A percentile compares a stretch with the other conserved stretches of the same genome.
Conservation (phyloP, 2,113 vertebrate genomes). For the Crypturellus undulatus region DNA sequence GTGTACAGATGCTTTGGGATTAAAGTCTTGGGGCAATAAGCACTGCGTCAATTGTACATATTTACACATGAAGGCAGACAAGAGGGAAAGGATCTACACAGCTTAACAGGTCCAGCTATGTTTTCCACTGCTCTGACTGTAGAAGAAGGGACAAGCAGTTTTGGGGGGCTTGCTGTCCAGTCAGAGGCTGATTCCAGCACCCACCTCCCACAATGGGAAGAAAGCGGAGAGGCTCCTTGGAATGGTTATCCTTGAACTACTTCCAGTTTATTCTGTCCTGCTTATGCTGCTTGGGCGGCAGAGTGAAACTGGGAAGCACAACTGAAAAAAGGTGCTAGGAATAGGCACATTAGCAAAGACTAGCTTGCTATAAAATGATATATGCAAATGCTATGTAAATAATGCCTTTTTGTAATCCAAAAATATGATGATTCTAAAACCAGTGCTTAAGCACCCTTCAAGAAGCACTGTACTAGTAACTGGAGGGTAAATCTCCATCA, state of each 20-base stretch:
- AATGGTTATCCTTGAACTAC: not conserved
- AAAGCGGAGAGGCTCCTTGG: not conserved
- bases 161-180: rapidly evolving
- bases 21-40: not conserved
- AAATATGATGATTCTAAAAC: not conserved
- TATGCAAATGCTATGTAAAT: not conserved
- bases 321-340: not conserved
- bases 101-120: not conserved
- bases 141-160: not conserved
- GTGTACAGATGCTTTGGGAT: not conserved
- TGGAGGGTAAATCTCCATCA: not conserved
- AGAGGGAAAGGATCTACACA: not conserved
- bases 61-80: not conserved
- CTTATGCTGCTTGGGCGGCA: not conserved
- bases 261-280: not conserved
- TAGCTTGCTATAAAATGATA: not conserved
- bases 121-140: not conserved
- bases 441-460: not conserved
- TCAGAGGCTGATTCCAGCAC: not conserved
- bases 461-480: not conserved
- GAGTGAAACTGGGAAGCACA: not conserved
- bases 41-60: not conserved
- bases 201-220: not conserved
- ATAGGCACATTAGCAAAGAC: not conserved
- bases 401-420: not conserved